Evolutionary conservation across 2,888 invertebrate genomes (phyloP), one percentile per base, ranked within the genome.

Genomic region (Iselma pallidipennis): DNA sequence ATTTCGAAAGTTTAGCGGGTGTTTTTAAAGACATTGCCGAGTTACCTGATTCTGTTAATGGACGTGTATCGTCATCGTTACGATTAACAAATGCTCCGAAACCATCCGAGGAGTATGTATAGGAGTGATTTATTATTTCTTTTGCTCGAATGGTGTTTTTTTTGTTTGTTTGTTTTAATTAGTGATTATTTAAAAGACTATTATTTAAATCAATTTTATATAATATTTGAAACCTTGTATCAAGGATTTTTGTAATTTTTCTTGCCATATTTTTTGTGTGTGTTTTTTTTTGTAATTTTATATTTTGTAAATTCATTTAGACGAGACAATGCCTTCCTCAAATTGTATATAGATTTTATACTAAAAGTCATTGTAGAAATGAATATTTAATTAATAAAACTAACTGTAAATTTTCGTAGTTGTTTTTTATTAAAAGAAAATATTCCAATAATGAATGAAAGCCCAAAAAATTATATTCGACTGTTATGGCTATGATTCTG

Each of bases 21-120:
- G 97, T 97, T 52, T 97, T 96, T 78, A 95, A 94, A 83, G 97
- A 97, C 82, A 96, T 97, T 74, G 96, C 96, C 49, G 95, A 96
- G 82, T 83, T 97, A 71, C 96, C 96, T 3, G 96, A 96, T 78
- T 86, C 89, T 51, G 89, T 89, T 21, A 89, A 88, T 71, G 89
- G 89, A 64, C 84, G 92, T 71, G 88, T 91, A 76, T 87, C 91
- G 67, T 86, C 89, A 66, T 89, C 91, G 19, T 82, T 93, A 66
- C 86, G 93, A 78, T 85, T 93, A 78, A 91, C 91, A 66, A 91
- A 88, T 79, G 91, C 91, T 69, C 89, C 91, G 69, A 93, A 94
- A 82, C 92, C 94, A 59, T 93, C 93, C 58, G 94, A 95, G 83
- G 94, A 95, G 82, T 95, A 95, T 83, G 94, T 95, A 81, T 94